Percentiles rank a stretch among this genome's conserved stretches.
Conservation (phyloP, 64 coral and sea anemone genomes). For the Actinia tenebrosa region DNA sequence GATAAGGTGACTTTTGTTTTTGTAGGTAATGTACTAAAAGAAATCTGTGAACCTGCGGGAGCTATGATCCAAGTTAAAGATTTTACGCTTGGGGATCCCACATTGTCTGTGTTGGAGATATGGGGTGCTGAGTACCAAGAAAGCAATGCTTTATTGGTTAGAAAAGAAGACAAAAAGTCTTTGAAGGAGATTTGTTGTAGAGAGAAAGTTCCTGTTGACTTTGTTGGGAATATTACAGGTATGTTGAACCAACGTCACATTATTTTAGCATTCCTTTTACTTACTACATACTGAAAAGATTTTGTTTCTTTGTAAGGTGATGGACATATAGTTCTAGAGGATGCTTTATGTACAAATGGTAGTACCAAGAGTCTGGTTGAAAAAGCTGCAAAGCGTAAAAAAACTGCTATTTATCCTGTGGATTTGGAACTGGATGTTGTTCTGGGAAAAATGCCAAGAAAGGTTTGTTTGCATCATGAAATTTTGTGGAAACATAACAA, state of each 20-base stretch:
- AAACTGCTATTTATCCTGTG: slow-evolving; percentile 57
- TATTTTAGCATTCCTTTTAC: background rate
- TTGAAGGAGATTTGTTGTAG: slow-evolving; percentile 70
- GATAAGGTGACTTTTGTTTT: background rate
- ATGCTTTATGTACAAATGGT: slow-evolving; percentile 40
- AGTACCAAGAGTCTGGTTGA: background rate
- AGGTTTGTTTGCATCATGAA: slow-evolving; percentile 30
- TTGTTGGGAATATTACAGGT: slow-evolving; percentile 97
- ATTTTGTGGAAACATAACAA: background rate
- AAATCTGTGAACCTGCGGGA: slow-evolving; percentile 90
- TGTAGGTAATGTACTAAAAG: slow-evolving; percentile 94
- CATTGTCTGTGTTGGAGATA: slow-evolving; percentile 81
- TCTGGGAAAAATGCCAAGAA: slow-evolving; percentile 92
- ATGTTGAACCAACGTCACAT: background rate
- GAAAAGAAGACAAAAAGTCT: slow-evolving; percentile 34
- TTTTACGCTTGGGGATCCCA: slow-evolving; percentile 90
- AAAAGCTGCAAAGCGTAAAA: slow-evolving; percentile 43
- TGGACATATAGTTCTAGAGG: slow-evolving; percentile 80
- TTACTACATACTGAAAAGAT: background rate
- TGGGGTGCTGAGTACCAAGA: slow-evolving; percentile 99
- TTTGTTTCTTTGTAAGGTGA: slow-evolving; percentile 41
- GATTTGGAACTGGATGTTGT: slow-evolving; percentile 93
- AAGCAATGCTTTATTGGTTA: slow-evolving; percentile 87
- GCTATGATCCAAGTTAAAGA: slow-evolving; percentile 69
- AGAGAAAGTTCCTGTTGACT: slow-evolving; percentile 88